Evolutionary conservation across 2,113 vertebrate species (phyloP).

Genomic region (Peromyscus maniculatus): DNA sequence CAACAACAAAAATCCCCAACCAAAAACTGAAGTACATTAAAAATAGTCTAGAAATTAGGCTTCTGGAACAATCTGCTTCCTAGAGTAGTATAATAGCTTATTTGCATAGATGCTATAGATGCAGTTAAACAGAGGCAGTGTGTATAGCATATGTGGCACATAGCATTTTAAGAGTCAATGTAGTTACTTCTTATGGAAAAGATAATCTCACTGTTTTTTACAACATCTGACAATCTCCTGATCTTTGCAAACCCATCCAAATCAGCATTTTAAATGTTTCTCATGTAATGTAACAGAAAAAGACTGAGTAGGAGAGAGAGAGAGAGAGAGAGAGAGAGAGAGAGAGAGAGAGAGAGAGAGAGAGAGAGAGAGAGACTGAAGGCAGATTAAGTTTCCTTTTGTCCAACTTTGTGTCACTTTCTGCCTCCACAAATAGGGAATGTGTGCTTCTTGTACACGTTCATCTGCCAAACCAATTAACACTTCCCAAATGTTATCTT

Average conservation of each 20-base stretch:
- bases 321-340: not conserved
- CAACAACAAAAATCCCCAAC: not conserved
- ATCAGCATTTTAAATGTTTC: slow-evolving; percentile 74
- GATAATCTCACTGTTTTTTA: slow-evolving; percentile 78
- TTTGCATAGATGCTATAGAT: slow-evolving; percentile 72
- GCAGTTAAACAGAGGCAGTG: slow-evolving; percentile 9
- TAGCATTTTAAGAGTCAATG: slow-evolving; percentile 60
- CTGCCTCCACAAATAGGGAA: slow-evolving; percentile 83
- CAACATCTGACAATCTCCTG: slow-evolving; percentile 75
- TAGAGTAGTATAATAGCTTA: slow-evolving; percentile 56
- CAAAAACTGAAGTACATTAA: slow-evolving; percentile 15
- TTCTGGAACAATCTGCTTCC: slow-evolving; percentile 63
- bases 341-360: not conserved
- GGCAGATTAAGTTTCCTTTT: slow-evolving; percentile 81
- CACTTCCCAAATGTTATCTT: slow-evolving; percentile 85
- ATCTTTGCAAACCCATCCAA: slow-evolving; percentile 77
- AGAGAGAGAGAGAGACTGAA: slow-evolving; percentile 60
- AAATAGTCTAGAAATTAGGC: slow-evolving; percentile 57
- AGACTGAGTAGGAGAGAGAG: slow-evolving; percentile 35
- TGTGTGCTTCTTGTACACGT: slow-evolving; percentile 82
- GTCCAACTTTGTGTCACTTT: slow-evolving; percentile 84
- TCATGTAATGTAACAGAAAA: slow-evolving; percentile 75
- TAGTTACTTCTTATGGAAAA: slow-evolving; percentile 70
- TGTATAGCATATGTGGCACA: slow-evolving; percentile 34
- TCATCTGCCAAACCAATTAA: slow-evolving; percentile 86